phyloP scores from a whole-genome alignment of 2,888 invertebrate species.

The Latrodectus hesperus region DNA sequence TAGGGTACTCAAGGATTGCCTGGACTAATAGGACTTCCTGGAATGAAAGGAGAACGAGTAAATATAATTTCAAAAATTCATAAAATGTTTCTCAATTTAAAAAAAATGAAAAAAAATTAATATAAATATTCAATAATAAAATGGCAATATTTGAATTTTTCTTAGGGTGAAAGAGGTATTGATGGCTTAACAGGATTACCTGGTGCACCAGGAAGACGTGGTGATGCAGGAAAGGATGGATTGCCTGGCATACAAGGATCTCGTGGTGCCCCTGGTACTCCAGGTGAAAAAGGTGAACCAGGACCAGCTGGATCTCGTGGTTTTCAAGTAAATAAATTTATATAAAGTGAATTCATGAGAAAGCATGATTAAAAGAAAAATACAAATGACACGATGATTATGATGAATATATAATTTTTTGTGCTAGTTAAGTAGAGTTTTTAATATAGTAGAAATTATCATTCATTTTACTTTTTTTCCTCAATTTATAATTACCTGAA shows the following conservation, averaged over 20 bases:
- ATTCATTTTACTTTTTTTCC: too few relatives aligned
- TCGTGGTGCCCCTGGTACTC: conserved; percentile 77
- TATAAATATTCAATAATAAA: background rate
- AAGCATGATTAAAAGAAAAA: background rate
- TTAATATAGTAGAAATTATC: too few relatives aligned
- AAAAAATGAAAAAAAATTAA: background rate
- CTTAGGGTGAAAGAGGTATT: conserved; percentile 45
- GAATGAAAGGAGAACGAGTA: conserved; percentile 73
- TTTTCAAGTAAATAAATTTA: conserved; percentile 75
- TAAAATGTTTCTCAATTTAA: background rate
- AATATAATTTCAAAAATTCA: background rate
- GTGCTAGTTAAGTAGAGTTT: too few relatives aligned
- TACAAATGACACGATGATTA: too few relatives aligned
- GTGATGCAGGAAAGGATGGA: conserved; percentile 83
- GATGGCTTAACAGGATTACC: conserved; percentile 47
- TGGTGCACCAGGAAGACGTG: conserved; percentile 84
- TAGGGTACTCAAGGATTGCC: conserved; percentile 87
- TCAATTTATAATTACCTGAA: too few relatives aligned
- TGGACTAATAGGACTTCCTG: conserved; percentile 84
- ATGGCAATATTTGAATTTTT: background rate
- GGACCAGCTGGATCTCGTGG: conserved; percentile 87
- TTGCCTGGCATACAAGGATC: conserved; percentile 75
- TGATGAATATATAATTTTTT: too few relatives aligned
- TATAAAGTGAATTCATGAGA: background rate
- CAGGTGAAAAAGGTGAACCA: conserved; percentile 85